Evolutionary conservation across 2,888 invertebrate genomes (phyloP).

Genomic region (Ormyrus thymus): DNA sequence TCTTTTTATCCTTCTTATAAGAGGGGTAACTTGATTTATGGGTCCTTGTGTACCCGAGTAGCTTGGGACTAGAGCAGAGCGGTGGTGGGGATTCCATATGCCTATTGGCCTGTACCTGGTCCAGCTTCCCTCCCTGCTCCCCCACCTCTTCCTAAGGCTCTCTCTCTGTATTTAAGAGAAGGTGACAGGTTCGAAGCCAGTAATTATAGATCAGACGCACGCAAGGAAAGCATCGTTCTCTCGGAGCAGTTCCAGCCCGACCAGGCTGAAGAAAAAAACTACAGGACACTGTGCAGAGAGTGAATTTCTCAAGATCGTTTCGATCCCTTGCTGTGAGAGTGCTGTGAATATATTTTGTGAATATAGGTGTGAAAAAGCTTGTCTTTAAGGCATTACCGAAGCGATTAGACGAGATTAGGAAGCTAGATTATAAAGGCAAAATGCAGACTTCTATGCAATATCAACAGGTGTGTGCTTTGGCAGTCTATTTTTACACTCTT

Average conservation of each 20-base stretch:
- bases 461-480: conserved; percentile 66
- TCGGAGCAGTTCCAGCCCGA: neutral
- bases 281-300: too few species aligned
- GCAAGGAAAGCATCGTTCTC: conserved; percentile 61
- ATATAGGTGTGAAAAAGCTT: too few species aligned
- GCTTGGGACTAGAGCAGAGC: too few species aligned
- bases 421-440: too few species aligned
- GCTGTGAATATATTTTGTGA: too few species aligned
- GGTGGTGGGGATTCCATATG: conserved; percentile 37
- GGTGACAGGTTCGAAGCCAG: conserved; percentile 72
- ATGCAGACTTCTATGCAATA: conserved; percentile 64
- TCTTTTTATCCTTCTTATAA: conserved; percentile 19
- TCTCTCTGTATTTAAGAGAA: conserved; percentile 72
- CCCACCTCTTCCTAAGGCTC: neutral
- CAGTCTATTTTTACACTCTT: too few species aligned
- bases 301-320: too few species aligned
- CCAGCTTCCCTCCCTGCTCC: conserved; percentile 14
- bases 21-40: conserved; percentile 45
- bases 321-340: too few species aligned
- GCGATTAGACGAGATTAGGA: too few species aligned
- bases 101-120: neutral
- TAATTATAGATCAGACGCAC: conserved; percentile 71
- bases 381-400: too few species aligned
- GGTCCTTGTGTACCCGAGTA: conserved; percentile 4
- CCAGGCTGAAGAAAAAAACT: too few species aligned